Evolutionary conservation across 2,888 invertebrate genomes (phyloP), one percentile per base, ranked within the genome.

Genomic region (Erebia ligea): DNA sequence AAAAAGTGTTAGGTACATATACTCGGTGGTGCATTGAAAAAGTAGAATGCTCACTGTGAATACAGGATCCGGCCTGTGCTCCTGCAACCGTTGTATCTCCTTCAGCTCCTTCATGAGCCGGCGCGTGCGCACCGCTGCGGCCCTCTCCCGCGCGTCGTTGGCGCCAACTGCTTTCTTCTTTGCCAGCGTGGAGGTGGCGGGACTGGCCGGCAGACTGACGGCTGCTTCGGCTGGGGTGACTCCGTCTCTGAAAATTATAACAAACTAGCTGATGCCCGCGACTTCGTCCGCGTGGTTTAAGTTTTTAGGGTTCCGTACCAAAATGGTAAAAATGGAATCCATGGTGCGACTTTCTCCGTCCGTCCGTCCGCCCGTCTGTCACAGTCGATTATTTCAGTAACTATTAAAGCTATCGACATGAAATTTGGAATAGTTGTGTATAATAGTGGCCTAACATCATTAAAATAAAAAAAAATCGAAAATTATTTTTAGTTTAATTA

Each of bases 61-160:
- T 17, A 96, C 93, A 4, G 97, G 96, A 78, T 96, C 96, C n/a
- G 94, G 86, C 74, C 95, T 94, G 78, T 94, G 95, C 79, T 94
- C 94, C 85, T 97, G 97, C 74, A 95, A 90, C 80, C 95, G 94
- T 84, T 97, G 96, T 80, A 97, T 96, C 87, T 97, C 97, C 77
- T 96, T 95, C 77, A 96, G 95, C 82, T 97, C 97, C 86, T 97
- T 97, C 97, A 98, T 98, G 71, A 98, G 94, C 63, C 98, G 94
- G 73, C 97, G 94, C 48, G 97, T 95, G 76, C 97, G 95, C 67
- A 95, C 94, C 79, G 92, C 84, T 78, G 95, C 85, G 77, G 94
- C 88, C 62, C 94, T 78, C 82, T 94, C 87, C 81, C 94, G 88
- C 58, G 84, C 90, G 70, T 92, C 92, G 71, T 77, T 86, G 40